Conservation (phyloP, 2,113 vertebrate species). For the Saguinus midas region DNA sequence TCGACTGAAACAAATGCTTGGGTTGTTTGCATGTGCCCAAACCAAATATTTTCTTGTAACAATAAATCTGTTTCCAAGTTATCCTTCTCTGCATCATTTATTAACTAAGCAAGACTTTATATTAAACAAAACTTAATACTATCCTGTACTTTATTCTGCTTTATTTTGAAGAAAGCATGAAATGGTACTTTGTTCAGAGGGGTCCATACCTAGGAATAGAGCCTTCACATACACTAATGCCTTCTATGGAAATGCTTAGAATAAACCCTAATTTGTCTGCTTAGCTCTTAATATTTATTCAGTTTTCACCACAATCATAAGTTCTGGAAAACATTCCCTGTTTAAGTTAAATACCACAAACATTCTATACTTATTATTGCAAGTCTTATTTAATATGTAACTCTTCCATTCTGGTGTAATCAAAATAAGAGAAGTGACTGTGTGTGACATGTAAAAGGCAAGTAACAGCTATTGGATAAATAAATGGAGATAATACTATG, state of each 20-base stretch:
- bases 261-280: not conserved
- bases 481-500: not conserved
- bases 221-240: not conserved
- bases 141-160: not conserved
- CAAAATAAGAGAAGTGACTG: not conserved
- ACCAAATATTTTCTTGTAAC: constrained; percentile 63
- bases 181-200: not conserved
- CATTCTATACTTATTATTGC: not conserved
- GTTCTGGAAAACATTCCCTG: not conserved
- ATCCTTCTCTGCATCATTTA: constrained; percentile 18
- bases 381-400: not conserved
- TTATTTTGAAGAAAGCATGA: not conserved
- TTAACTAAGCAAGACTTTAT: constrained; percentile 23
- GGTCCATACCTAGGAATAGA: not conserved
- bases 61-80: constrained; percentile 43
- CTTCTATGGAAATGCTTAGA: not conserved
- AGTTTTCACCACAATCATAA: not conserved
- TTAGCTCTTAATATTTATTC: not conserved
- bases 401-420: not conserved
- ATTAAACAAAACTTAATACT: not conserved
- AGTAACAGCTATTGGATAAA: not conserved
- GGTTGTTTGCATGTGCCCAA: constrained; percentile 51
- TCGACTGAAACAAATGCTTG: constrained; percentile 57
- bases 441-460: not conserved
- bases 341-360: not conserved